Conservation (phyloP, 1,140 invertebrate species). For the Rhopalosiphum maidis region DNA sequence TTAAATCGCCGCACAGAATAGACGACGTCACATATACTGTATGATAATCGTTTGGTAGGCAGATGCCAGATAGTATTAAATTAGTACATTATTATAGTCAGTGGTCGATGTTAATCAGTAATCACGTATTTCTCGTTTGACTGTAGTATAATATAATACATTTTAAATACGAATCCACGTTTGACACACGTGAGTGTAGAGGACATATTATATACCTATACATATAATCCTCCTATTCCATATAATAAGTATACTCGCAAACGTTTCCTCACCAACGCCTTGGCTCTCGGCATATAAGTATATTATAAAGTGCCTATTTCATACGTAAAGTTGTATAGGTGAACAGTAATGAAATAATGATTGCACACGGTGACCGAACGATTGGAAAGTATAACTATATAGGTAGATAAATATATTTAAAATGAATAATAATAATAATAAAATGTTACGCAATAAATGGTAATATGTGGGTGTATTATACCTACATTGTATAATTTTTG, state of each 20-base stretch:
- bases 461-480: not conserved
- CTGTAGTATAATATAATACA: slow-evolving; percentile 5
- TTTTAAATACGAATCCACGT: not conserved
- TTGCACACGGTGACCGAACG: not conserved
- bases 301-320: not conserved
- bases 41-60: not conserved
- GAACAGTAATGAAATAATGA: not conserved
- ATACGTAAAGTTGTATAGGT: not conserved
- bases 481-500: not conserved
- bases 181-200: not conserved
- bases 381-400: not conserved
- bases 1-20: not conserved
- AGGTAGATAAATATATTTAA: not conserved
- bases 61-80: not conserved
- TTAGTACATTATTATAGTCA: not conserved
- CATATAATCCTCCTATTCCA: not conserved
- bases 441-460: not conserved
- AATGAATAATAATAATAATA: slow-evolving; percentile 8
- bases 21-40: not conserved
- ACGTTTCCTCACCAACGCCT: not conserved
- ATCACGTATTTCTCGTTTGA: slow-evolving; percentile 2
- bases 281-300: not conserved
- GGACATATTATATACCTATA: not conserved
- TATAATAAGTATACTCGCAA: not conserved
- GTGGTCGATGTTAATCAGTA: not conserved